Base-by-base conservation (phyloP, 2,888 invertebrate species). In the Eilema depressum region DNA sequence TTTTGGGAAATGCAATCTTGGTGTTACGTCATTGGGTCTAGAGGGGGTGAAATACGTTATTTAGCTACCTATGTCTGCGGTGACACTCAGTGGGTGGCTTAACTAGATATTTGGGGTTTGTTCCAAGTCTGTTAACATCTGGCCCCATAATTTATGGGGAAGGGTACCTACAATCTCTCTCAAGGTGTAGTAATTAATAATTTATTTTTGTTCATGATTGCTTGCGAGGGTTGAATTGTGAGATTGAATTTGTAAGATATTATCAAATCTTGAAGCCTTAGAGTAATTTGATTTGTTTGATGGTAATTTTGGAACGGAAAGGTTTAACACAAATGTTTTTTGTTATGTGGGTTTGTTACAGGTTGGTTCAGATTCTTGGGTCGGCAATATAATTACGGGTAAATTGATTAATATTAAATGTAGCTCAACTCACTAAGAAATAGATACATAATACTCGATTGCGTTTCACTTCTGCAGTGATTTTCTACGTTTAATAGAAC, bases 71-170 rank as follows among this genome's bases (percentile, higher is more conserved):
- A 88, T 88, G 87, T 87, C 86, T 83, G 82, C 79, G 82, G 78
- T 85, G 86, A 86, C 83, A 88, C 85, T 85, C 86, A 85, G 93
- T 91, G 93, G 94, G 95, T 93, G 92, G 93, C 88, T 92, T 90
- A 89, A 93, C 93, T 93, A 92, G 93, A 92, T 93, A 92, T 94
- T 95, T 93, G 93, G 92, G 95, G 94, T 91, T 92, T 93, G 93
- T 92, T 89, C 86, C 84, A 85, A 92, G 90, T 92, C 93, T 91
- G 93, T 93, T 91, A 93, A 92, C 95, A 95, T 94, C 94, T 94
- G 93, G 93, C 89, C 90, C 91, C 88, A 78, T 91, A 93, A 93
- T 93, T 93, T 92, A 93, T 91, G 86, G 91, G 91, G 91, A 93
- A 93, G 94, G 93, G 94, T 94, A 91, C n/a, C n/a, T n/a, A n/a